A percentile compares a stretch with the other conserved stretches of the same genome.
These are phyloP conservation scores for Centruroides vittatus DNA, from an alignment of 1,140 invertebrate species.

Conservation along the genomic window DNA sequence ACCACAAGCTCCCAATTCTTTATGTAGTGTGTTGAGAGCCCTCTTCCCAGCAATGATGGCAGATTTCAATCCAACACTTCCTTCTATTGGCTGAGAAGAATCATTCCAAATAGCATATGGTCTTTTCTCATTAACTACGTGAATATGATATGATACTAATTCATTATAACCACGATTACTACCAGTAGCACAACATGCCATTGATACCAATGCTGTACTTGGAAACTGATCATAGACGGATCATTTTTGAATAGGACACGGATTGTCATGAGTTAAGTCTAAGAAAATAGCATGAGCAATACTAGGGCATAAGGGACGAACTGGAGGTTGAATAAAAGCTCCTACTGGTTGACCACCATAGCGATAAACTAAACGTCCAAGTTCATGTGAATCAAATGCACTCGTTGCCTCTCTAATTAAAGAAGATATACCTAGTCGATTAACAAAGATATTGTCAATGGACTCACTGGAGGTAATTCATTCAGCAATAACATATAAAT, in stretches of 20 bases:
- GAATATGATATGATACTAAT: slow-evolving; percentile 90
- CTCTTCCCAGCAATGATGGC: slow-evolving; percentile 73
- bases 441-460: slow-evolving; percentile 97
- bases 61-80: slow-evolving; percentile 36
- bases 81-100: slow-evolving; percentile 6
- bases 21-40: slow-evolving; percentile 74
- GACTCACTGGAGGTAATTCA: slow-evolving; percentile 92
- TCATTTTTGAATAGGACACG: slow-evolving; percentile 57
- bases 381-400: slow-evolving; percentile 79
- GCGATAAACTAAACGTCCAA: slow-evolving; percentile 83
- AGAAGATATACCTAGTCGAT: slow-evolving; percentile 89
- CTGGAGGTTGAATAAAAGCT: slow-evolving; percentile 57
- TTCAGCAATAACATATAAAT: slow-evolving; percentile 94
- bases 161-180: slow-evolving; percentile 94
- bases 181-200: slow-evolving; percentile 85
- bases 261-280: slow-evolving; percentile 96
- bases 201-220: slow-evolving; percentile 69
- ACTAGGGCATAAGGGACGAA: slow-evolving; percentile 53
- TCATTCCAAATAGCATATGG: slow-evolving; percentile 67
- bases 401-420: slow-evolving; percentile 88
- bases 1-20: slow-evolving; percentile 52
- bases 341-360: slow-evolving; percentile 90
- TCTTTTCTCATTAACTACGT: slow-evolving; percentile 87
- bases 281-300: slow-evolving; percentile 89
- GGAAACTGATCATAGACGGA: slow-evolving; percentile 80